These are phyloP conservation scores for Otolemur garnettii DNA, from an alignment of 2,113 vertebrate species.

Conservation along the genomic window DNA sequence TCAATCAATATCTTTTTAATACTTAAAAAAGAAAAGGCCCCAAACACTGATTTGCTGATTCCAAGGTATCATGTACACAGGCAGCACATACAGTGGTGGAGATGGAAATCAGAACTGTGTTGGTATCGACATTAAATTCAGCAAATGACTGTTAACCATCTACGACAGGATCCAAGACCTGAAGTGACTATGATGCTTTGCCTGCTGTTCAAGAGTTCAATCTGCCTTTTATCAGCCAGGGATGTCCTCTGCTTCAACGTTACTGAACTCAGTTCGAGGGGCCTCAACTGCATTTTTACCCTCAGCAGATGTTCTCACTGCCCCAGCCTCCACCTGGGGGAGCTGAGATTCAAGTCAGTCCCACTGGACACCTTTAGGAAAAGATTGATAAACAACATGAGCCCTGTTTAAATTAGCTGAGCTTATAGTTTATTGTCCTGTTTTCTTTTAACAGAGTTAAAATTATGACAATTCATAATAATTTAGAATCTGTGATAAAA, in stretches of 20 bases:
- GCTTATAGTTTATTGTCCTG: not conserved
- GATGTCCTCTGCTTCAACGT: not conserved
- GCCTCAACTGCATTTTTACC: not conserved
- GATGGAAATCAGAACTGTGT: not conserved
- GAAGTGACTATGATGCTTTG: not conserved
- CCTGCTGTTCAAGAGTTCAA: not conserved
- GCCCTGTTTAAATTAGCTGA: constrained; percentile 3
- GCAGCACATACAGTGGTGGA: not conserved
- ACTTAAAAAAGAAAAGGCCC: constrained; percentile 24
- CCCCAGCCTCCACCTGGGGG: not conserved
- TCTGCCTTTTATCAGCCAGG: not conserved
- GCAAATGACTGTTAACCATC: not conserved
- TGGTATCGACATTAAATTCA: not conserved
- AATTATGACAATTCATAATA: constrained; percentile 7
- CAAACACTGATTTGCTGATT: not conserved
- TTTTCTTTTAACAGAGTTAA: not conserved
- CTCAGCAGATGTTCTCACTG: not conserved
- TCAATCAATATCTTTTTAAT: not conserved
- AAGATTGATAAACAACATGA: not conserved
- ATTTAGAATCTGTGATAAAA: constrained; percentile 31
- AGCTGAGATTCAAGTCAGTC: not conserved
- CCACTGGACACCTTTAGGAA: not conserved
- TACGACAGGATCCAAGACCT: not conserved
- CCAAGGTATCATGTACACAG: not conserved
- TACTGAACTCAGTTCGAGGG: not conserved